Base-by-base conservation (phyloP, 2,888 invertebrate genomes). In the Hermaeophaga mercurialis region DNA sequence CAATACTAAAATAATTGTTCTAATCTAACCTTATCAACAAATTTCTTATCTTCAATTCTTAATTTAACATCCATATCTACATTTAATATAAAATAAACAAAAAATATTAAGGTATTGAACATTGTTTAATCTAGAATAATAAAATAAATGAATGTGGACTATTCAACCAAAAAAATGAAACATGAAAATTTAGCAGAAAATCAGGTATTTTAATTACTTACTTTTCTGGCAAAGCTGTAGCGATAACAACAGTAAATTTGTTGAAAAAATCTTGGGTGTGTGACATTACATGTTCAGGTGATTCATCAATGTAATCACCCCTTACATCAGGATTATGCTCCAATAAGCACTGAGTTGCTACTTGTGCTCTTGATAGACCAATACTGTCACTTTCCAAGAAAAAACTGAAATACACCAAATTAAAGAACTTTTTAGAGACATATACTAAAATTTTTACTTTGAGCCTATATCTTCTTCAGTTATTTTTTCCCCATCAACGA, bases 311-410 rank as follows among this genome's bases (percentile, higher is more conserved):
- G 70, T 88, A 93, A 78, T 95, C 92, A 0, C 97, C 97, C 70
- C 88, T 85, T 0, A 96, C 97, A 75, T 96, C 95, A 1, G 90
- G 85, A 81, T 98, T 98, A 44, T 98, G 78, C 80, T 98, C 97
- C 58, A 91, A 79, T 50, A 98, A 78, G 47, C 92, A 80, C 63
- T 91, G 87, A 54, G 91, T 88, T 0, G 94, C 86, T 58, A 90
- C 87, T 68, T 91, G 86, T 1, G 94, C 96, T 75, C 95, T 84
- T 12, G 91, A 88, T 72, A 87, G 83, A 0, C 95, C 96, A 67
- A 94, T 80, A 69, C 87, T 89, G 15, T 90, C 86, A 58, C 82
- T 79, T 71, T 94, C 92, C 70, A 98, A 78, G 77, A 99, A 98
- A 78, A 99, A 99, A 77, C 91, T 91, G 66, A 54, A 73, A 67